Evolutionary conservation across 1,140 invertebrate species (phyloP).

Genomic region (Drepana arcuata): DNA sequence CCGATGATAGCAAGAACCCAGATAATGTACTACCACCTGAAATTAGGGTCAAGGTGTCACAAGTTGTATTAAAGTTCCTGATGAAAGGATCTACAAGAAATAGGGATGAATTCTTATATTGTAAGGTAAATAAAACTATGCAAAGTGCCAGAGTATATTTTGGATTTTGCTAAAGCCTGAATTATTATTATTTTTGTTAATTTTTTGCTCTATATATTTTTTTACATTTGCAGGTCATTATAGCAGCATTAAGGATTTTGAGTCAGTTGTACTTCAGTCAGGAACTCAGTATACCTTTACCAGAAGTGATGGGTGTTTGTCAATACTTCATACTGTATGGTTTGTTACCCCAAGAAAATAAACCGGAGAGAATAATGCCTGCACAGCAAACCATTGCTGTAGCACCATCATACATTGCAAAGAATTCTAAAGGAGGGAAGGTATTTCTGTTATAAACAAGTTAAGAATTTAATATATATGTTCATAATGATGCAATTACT

Average conservation of each 20-base stretch:
- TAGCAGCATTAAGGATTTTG: conserved; percentile 46
- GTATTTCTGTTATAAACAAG: conserved; percentile 17
- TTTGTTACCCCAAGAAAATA: conserved; percentile 27
- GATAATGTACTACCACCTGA: conserved; percentile 14
- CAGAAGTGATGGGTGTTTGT: conserved; percentile 49
- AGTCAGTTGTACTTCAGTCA: conserved; percentile 49
- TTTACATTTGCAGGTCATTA: conserved; percentile 37
- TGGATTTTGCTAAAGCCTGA: too few species aligned
- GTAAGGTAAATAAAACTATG: conserved; percentile 48
- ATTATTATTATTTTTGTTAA: too few species aligned
- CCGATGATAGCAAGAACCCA: conserved; percentile 28
- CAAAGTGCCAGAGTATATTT: too few species aligned
- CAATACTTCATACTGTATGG: conserved; percentile 47
- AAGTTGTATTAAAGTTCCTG: conserved; percentile 34
- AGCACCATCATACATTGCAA: conserved; percentile 26
- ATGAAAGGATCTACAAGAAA: conserved; percentile 34
- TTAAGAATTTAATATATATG: too few species aligned
- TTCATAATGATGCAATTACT: too few species aligned
- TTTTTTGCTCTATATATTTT: too few species aligned
- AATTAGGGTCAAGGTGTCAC: conserved; percentile 33
- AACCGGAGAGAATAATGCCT: conserved; percentile 50
- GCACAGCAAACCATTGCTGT: conserved; percentile 46
- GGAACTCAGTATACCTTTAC: conserved; percentile 25
- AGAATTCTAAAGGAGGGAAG: conserved; percentile 47
- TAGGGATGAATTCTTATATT: conserved; percentile 51